Conservation (phyloP, 1,140 invertebrate species). For the Pentalonia nigronervosa region DNA sequence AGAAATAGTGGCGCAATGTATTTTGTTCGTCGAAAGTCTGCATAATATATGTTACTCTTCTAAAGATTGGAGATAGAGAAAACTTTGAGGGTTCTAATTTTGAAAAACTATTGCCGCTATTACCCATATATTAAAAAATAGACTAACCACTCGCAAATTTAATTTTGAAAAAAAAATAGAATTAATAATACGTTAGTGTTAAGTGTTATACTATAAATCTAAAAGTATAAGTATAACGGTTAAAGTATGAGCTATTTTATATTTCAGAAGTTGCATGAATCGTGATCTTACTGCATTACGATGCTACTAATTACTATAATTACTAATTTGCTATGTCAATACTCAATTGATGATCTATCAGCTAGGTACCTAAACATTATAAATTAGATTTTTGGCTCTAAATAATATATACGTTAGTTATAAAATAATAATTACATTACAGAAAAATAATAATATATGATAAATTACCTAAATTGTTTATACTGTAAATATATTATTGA, state of each 20-base stretch:
- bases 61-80: not conserved
- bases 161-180: not conserved
- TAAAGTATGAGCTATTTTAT: not conserved
- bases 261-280: not conserved
- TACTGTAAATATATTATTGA: not conserved
- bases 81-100: not conserved
- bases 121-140: not conserved
- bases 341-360: too few species aligned
- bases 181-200: not conserved
- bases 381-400: not conserved
- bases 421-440: not conserved
- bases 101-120: not conserved
- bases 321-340: too few species aligned
- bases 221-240: too few species aligned
- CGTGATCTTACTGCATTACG: too few species aligned
- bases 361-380: too few species aligned
- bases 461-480: not conserved
- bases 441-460: not conserved
- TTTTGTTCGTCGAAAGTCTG: not conserved
- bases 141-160: not conserved
- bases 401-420: not conserved
- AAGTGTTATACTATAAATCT: too few species aligned
- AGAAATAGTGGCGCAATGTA: not conserved
- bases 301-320: too few species aligned
- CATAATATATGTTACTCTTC: not conserved